These are phyloP conservation scores for Palythoa heliodiscus DNA, from an alignment of 92 coral and sea anemone genomes.

Conservation along the genomic window DNA sequence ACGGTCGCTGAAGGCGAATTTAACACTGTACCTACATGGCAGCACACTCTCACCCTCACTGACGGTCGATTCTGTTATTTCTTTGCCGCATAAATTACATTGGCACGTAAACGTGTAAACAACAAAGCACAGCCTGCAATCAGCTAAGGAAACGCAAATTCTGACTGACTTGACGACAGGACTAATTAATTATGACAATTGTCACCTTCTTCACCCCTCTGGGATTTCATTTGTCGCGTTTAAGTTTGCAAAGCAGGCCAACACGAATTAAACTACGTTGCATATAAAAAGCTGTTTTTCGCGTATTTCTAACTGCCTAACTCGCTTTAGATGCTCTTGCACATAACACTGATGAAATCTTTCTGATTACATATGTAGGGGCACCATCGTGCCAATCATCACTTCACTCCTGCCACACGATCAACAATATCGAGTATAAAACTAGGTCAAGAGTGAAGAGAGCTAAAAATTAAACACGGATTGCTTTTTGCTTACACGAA, in stretches of 20 bases:
- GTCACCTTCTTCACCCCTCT: conserved; percentile 45
- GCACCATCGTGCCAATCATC: background rate
- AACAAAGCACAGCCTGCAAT: background rate
- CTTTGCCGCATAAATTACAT: conserved; percentile 26
- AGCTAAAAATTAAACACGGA: background rate
- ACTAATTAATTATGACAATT: conserved; percentile 28
- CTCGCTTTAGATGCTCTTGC: background rate
- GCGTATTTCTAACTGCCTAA: too few relatives aligned
- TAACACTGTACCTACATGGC: background rate
- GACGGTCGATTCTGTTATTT: conserved; percentile 13
- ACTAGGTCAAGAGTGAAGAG: background rate
- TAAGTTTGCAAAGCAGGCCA: background rate
- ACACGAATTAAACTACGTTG: background rate
- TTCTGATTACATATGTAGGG: background rate
- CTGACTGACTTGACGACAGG: conserved; percentile 36
- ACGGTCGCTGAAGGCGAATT: conserved; percentile 7
- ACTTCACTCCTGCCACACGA: background rate
- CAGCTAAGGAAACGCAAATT: conserved; percentile 3
- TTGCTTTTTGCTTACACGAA: background rate
- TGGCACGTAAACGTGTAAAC: background rate
- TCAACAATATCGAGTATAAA: background rate
- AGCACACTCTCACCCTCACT: background rate
- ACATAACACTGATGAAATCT: background rate
- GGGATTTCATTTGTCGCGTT: conserved; percentile 37
- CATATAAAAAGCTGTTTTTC: background rate